These are phyloP conservation scores for Lasius fuliginosus DNA, from an alignment of 2,888 invertebrate species.

Conservation along the genomic window DNA sequence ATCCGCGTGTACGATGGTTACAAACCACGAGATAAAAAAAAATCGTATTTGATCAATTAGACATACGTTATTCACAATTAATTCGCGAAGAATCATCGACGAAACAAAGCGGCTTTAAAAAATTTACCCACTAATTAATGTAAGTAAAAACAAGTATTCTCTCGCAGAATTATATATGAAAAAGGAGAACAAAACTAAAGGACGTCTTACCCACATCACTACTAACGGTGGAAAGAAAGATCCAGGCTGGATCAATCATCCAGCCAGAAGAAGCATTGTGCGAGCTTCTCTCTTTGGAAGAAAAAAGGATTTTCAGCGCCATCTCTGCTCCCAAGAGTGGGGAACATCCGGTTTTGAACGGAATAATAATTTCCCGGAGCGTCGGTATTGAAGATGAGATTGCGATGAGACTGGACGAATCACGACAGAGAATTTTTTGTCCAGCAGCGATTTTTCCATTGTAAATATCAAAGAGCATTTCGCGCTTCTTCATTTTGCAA, in stretches of 20 bases:
- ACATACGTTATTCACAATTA: neutral
- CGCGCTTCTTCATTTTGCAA: too few species aligned
- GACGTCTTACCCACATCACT: conserved; percentile 81
- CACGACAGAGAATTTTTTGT: too few species aligned
- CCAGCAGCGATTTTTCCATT: too few species aligned
- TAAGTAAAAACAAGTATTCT: neutral
- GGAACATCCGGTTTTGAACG: neutral
- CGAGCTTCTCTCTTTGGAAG: neutral
- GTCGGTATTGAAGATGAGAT: too few species aligned
- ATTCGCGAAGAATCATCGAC: neutral
- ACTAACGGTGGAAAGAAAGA: conserved; percentile 83
- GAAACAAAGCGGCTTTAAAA: neutral
- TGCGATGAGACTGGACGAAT: too few species aligned
- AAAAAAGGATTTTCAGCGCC: neutral
- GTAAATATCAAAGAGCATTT: too few species aligned
- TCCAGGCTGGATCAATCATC: too few species aligned
- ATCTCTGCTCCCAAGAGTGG: neutral
- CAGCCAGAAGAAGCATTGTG: neutral
- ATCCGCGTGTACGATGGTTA: neutral
- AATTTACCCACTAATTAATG: neutral
- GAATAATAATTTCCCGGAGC: too few species aligned
- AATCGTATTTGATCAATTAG: neutral
- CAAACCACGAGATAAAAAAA: neutral
- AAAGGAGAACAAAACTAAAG: neutral
- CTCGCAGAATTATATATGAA: neutral